Percentiles rank a stretch among this genome's conserved stretches.
Evolutionary conservation across 2,888 invertebrate genomes (phyloP).

Genomic region (Andrena marginata): DNA sequence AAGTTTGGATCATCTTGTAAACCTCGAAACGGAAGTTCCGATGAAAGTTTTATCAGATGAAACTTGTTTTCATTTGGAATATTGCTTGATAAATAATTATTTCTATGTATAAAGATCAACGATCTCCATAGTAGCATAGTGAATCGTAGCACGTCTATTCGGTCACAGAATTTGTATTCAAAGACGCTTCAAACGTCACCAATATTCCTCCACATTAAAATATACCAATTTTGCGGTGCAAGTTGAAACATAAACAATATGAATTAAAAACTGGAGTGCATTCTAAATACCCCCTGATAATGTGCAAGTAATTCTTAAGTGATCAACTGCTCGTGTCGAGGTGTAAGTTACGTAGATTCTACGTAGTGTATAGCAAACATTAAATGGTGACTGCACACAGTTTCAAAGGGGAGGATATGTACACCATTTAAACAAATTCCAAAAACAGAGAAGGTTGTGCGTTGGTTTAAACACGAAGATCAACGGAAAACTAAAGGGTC

Average conservation of each 20-base stretch:
- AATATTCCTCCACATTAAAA: too few species aligned
- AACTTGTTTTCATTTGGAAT: conserved; percentile 10
- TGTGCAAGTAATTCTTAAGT: conserved; percentile 3
- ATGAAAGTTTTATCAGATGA: conserved; percentile 1
- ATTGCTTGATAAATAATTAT: conserved; percentile 24
- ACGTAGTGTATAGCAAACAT: background rate
- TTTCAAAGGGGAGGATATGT: background rate
- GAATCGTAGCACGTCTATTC: background rate
- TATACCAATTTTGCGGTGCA: too few species aligned
- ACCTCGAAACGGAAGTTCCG: background rate
- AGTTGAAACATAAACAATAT: background rate
- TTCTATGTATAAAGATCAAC: background rate
- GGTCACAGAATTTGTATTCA: background rate
- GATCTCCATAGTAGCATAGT: background rate
- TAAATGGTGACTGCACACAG: background rate
- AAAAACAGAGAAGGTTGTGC: background rate
- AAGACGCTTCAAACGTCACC: too few species aligned
- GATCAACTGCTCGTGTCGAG: background rate
- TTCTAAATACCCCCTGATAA: background rate
- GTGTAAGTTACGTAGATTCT: background rate
- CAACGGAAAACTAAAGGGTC: background rate
- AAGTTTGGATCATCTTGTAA: background rate
- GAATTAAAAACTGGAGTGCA: conserved; percentile 8
- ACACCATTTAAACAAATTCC: background rate
- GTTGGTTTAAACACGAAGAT: background rate